Base-by-base conservation (phyloP, 1,140 invertebrate genomes). In the Zaprionus vittiger region DNA sequence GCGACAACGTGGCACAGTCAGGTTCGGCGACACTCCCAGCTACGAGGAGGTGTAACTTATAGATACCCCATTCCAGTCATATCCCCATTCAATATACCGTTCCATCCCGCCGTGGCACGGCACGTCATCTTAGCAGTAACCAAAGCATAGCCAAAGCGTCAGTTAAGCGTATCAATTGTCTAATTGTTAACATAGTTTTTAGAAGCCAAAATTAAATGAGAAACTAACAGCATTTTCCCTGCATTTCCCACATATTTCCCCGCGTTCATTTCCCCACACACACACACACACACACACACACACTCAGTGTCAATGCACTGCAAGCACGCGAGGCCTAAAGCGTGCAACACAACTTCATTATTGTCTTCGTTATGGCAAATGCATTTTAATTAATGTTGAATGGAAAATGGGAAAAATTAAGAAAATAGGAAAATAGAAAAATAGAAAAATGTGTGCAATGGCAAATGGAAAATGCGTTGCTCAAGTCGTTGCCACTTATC, bases 331-430 rank as follows among this genome's bases (percentile, higher is more conserved):
- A 85, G 65, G n/a, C n/a, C 15, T 17, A 20, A 5, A 17, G 44
- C 44, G 22, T 22, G 47, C 20, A 12, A 11, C 47, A 12, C 68
- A 66, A 73, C 63, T 77, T 73, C 68, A 73, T 66, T 26, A 66
- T 66, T 64, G 37, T 44, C 34, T 64, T 64, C 17, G 59, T 65
- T 73, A 73, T 80, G 73, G 34, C 34, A 73, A 76, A 69, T 86
- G 66, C 76, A 77, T 79, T 90, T 90, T 90, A 89, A 89, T 89
- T 84, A 90, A 84, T 81, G 75, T 49, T 59, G 57, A 66, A 67
- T 56, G 54, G 26, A 56, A 54, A 54, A 24, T 22, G 49, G n/a
- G 22, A 9, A 54, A 56, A 47, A 47, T 47, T 2, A 7, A n/a
- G n/a, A 47, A 38, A n/a, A 47, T 17, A 20, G 17, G 7, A 38